Evolutionary conservation across 2,113 vertebrate genomes (phyloP).

Genomic region (Esox niger): DNA sequence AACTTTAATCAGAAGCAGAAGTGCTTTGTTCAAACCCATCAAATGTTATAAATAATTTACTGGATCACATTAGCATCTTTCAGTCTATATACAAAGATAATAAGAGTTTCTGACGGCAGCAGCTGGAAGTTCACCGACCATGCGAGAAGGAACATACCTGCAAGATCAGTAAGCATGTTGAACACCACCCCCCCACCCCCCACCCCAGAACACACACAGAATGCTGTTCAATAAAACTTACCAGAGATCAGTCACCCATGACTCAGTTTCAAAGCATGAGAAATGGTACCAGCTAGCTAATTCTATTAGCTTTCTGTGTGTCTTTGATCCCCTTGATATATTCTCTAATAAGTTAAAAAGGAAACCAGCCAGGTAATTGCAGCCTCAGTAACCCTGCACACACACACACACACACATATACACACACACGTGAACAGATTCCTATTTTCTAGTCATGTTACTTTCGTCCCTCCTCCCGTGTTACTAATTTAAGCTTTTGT

Average conservation of each 20-base stretch:
- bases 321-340: constrained; percentile 22
- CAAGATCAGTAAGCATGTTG: not conserved
- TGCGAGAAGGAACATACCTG: not conserved
- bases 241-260: not conserved
- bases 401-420: constrained; percentile 13
- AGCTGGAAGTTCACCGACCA: not conserved
- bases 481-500: constrained; percentile 51
- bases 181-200: too few species aligned
- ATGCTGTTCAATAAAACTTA: not conserved
- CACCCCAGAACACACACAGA: too few species aligned
- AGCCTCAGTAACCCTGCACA: constrained; percentile 33
- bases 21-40: constrained; percentile 1
- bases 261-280: not conserved
- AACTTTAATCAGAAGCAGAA: constrained; percentile 10
- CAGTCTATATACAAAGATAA: not conserved
- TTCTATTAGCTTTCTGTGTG: not conserved
- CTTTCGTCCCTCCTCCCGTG: constrained; percentile 29
- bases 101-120: not conserved
- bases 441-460: constrained; percentile 26
- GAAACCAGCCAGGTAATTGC: constrained; percentile 56
- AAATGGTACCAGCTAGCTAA: not conserved
- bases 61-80: constrained; percentile 4
- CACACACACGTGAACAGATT: constrained; percentile 20
- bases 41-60: constrained; percentile 8
- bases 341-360: constrained; percentile 51